Percentiles rank a stretch among this genome's conserved stretches.
Conservation (phyloP, 1,140 invertebrate species). For the Patella vulgata region DNA sequence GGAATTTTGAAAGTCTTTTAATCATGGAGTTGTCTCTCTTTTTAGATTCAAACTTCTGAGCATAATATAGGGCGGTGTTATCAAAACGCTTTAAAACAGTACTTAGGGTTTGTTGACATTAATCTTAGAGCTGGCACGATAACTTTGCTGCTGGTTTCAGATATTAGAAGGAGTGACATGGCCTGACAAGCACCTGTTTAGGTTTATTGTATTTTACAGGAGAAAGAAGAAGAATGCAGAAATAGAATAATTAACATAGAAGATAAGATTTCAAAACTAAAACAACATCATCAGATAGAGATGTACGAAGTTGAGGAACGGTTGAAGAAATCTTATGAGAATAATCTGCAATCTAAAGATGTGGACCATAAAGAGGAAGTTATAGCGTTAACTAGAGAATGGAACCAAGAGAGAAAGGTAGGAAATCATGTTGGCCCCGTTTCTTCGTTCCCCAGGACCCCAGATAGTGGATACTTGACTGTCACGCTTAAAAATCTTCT, state of each 20-base stretch:
- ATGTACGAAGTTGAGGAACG: slow-evolving; percentile 65
- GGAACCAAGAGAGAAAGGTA: slow-evolving; percentile 72
- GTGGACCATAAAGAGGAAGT: slow-evolving; percentile 69
- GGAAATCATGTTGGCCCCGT: neutral
- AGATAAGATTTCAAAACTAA: slow-evolving; percentile 35
- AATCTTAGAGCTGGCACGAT: too few relatives aligned
- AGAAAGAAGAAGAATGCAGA: slow-evolving; percentile 66
- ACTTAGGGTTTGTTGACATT: too few relatives aligned
- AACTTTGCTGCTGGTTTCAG: too few relatives aligned
- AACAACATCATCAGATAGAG: slow-evolving; percentile 63
- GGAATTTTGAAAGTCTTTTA: too few relatives aligned
- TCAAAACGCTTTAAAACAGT: too few relatives aligned
- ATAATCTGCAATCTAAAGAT: slow-evolving; percentile 46
- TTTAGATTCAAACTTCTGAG: too few relatives aligned
- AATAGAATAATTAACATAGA: slow-evolving; percentile 34
- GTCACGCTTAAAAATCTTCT: neutral
- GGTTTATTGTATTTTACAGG: too few relatives aligned
- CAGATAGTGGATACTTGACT: neutral
- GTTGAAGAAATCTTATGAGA: slow-evolving; percentile 43
- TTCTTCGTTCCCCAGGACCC: neutral
- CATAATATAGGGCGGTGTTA: too few relatives aligned
- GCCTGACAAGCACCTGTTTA: too few relatives aligned
- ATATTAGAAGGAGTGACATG: too few relatives aligned
- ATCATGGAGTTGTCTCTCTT: too few relatives aligned
- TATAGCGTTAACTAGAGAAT: slow-evolving; percentile 69